A percentile compares a stretch with the other conserved stretches of the same genome.
Evolutionary conservation across 2,888 invertebrate species (phyloP).

Genomic region (Drosophila recens): DNA sequence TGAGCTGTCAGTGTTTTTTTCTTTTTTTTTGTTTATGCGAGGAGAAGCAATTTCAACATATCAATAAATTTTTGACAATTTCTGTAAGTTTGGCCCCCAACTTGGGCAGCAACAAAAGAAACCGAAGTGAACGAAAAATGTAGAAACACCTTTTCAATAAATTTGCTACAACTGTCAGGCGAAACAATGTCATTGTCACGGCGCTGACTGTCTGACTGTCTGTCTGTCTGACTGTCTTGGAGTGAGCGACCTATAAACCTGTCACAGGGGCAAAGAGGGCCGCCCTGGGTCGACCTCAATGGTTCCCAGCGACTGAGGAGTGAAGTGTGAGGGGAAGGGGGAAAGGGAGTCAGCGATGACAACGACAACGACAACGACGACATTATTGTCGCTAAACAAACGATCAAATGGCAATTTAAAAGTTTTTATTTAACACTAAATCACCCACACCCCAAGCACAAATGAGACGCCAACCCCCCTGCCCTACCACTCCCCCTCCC

Average conservation of each 20-base stretch:
- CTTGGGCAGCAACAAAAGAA: slow-evolving; percentile 1
- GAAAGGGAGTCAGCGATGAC: slow-evolving; percentile 33
- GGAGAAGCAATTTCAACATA: slow-evolving; percentile 76
- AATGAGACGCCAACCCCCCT: slow-evolving; percentile 46
- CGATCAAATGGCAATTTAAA: slow-evolving; percentile 85
- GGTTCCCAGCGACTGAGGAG: slow-evolving; percentile 24
- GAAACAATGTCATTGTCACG: slow-evolving; percentile 81
- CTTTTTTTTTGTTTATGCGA: slow-evolving; percentile 46
- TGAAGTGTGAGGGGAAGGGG: not conserved
- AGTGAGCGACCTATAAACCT: slow-evolving; percentile 76
- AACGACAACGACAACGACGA: slow-evolving; percentile 60
- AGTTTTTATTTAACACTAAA: slow-evolving; percentile 82
- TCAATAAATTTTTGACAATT: slow-evolving; percentile 80
- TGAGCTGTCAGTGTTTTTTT: slow-evolving; percentile 67
- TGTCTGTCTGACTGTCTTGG: slow-evolving; percentile 27
- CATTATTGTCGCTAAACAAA: slow-evolving; percentile 85
- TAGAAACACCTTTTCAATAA: slow-evolving; percentile 79
- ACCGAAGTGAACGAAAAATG: slow-evolving; percentile 27
- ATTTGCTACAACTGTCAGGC: slow-evolving; percentile 81
- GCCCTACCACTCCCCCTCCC: not conserved
- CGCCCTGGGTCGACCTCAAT: slow-evolving; percentile 43
- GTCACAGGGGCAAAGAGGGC: slow-evolving; percentile 58
- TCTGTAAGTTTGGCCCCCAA: slow-evolving; percentile 34
- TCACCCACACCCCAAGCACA: slow-evolving; percentile 72
- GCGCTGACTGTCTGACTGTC: slow-evolving; percentile 42